phyloP scores from a whole-genome alignment of 2,888 invertebrate species.

The Hirtodrosophila trivittata region DNA sequence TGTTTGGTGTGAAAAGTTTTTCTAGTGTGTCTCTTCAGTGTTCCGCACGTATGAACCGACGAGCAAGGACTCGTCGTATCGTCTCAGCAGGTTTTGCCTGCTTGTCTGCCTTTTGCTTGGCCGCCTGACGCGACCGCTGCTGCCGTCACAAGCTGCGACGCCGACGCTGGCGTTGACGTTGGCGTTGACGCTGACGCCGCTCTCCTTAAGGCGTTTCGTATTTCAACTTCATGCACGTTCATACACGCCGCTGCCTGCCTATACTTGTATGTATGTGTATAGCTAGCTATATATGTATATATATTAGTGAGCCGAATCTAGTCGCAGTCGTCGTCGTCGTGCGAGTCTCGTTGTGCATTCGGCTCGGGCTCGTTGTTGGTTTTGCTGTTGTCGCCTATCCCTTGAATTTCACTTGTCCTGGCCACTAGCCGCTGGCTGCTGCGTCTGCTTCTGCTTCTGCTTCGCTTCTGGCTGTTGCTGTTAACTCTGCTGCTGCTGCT shows the following conservation, averaged over 20 bases:
- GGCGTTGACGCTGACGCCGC: slow-evolving; percentile 40
- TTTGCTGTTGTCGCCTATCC: slow-evolving; percentile 50
- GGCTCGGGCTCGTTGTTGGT: slow-evolving; percentile 52
- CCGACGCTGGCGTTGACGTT: slow-evolving; percentile 18
- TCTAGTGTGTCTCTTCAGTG: slow-evolving; percentile 55
- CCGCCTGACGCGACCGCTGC: slow-evolving; percentile 48
- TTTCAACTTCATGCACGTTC: slow-evolving; percentile 68
- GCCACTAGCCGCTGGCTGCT: slow-evolving; percentile 67
- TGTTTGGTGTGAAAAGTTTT: slow-evolving; percentile 48
- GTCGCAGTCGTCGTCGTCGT: slow-evolving; percentile 43
- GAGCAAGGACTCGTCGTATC: slow-evolving; percentile 83
- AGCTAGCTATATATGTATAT: slow-evolving; percentile 32
- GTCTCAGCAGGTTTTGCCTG: slow-evolving; percentile 82
- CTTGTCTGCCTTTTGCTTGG: slow-evolving; percentile 82
- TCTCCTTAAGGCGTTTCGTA: slow-evolving; percentile 78
- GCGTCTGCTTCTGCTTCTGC: slow-evolving; percentile 62
- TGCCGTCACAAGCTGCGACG: slow-evolving; percentile 44
- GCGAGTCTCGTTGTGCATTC: slow-evolving; percentile 66
- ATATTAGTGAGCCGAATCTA: slow-evolving; percentile 36
- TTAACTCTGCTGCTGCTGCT: slow-evolving; percentile 31
- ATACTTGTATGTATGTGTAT: slow-evolving; percentile 25
- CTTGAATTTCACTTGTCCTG: slow-evolving; percentile 72
- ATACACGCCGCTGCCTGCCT: slow-evolving; percentile 50
- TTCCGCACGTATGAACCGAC: slow-evolving; percentile 83
- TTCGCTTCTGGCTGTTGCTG: slow-evolving; percentile 28